phyloP scores from a whole-genome alignment of 1,140 invertebrate species.

The Drosophila melanogaster region DNA sequence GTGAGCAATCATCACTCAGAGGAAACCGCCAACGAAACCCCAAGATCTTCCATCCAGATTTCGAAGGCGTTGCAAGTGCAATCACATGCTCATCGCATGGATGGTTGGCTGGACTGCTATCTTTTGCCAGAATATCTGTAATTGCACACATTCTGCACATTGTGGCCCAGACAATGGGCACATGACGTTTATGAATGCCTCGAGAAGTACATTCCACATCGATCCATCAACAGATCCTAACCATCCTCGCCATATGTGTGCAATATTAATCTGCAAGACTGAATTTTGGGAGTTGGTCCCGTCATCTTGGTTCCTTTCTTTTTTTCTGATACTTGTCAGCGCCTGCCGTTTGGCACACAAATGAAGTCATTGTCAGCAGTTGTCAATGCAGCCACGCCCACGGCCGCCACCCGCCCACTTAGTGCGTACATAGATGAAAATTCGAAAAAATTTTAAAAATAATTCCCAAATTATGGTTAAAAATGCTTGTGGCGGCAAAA shows the following conservation, averaged over 20 bases:
- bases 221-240: slow-evolving; percentile 60
- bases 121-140: slow-evolving; percentile 49
- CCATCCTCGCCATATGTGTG: slow-evolving; percentile 67
- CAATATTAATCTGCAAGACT: slow-evolving; percentile 72
- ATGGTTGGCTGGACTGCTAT: slow-evolving; percentile 17
- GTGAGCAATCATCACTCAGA: slow-evolving; percentile 11
- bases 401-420: slow-evolving; percentile 7
- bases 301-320: slow-evolving; percentile 34
- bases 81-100: slow-evolving; percentile 49
- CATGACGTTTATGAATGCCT: slow-evolving; percentile 44
- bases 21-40: slow-evolving; percentile 1
- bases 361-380: slow-evolving; percentile 80
- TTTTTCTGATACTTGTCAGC: slow-evolving; percentile 43
- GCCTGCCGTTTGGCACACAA: slow-evolving; percentile 48
- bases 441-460: slow-evolving; percentile 66
- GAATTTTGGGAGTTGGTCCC: slow-evolving; percentile 29
- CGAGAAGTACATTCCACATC: slow-evolving; percentile 57
- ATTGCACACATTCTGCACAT: slow-evolving; percentile 47
- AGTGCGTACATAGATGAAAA: slow-evolving; percentile 49
- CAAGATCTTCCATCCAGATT: slow-evolving; percentile 1
- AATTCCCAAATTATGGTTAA: slow-evolving; percentile 79
- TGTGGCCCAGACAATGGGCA: slow-evolving; percentile 38
- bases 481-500: slow-evolving; percentile 62
- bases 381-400: slow-evolving; percentile 74
- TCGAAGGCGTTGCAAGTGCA: slow-evolving; percentile 42